A percentile compares a stretch with the other conserved stretches of the same genome.
These are phyloP conservation scores for Atlantisia rogersi DNA, from an alignment of 2,113 vertebrate species.

Conservation along the genomic window DNA sequence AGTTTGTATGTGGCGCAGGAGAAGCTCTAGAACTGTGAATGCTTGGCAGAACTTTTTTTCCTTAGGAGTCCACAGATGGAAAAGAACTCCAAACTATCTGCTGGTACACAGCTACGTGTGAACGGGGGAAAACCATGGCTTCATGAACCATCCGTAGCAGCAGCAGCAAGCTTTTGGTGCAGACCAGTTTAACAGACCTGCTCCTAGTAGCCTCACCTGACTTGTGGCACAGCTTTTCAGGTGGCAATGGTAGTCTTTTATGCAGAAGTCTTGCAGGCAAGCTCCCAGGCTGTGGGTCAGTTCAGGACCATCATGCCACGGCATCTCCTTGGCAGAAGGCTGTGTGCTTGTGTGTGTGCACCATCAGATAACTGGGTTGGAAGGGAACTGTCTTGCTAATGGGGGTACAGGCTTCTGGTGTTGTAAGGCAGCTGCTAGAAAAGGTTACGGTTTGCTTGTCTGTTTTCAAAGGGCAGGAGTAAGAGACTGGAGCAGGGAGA, in stretches of 20 bases:
- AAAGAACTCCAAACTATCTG: neutral
- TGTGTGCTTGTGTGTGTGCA: neutral
- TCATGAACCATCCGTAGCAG: accelerated
- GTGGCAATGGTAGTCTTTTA: neutral
- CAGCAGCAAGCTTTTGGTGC: neutral
- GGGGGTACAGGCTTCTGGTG: neutral
- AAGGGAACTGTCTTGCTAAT: neutral
- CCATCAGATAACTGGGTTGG: neutral
- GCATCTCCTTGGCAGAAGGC: neutral
- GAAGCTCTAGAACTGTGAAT: neutral
- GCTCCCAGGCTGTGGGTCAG: neutral
- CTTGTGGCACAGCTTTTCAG: neutral
- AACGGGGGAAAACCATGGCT: neutral
- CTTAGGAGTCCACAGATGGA: neutral
- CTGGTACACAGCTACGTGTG: neutral
- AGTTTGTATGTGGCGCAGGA: neutral
- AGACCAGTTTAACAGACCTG: neutral
- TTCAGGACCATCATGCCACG: accelerated
- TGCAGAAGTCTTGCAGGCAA: neutral
- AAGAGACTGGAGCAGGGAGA: neutral
- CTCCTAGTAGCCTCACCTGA: neutral
- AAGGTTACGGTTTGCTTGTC: neutral
- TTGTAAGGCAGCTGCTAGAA: neutral
- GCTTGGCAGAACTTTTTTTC: neutral
- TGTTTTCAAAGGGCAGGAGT: neutral